Evolutionary conservation across 2,888 invertebrate species (phyloP).

Genomic region (Meliscaeva auricollis): DNA sequence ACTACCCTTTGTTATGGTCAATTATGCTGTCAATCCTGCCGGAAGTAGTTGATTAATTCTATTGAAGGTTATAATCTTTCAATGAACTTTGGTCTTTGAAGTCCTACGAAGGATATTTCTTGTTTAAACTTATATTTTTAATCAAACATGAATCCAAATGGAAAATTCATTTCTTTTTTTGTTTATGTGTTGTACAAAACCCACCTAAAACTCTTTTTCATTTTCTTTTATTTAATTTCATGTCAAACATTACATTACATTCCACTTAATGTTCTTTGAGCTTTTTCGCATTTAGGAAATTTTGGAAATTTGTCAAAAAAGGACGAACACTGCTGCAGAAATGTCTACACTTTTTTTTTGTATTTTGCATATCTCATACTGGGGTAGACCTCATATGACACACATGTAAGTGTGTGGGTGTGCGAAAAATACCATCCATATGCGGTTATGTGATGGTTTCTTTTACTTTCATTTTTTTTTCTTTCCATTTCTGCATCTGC

Average conservation of each 20-base stretch:
- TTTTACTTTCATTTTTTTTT: neutral
- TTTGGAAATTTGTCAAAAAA: slow-evolving; percentile 49
- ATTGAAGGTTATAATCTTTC: neutral
- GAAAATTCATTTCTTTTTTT: neutral
- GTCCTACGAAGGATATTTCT: too few species aligned
- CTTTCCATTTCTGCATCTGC: slow-evolving; percentile 4
- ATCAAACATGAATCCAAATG: too few species aligned
- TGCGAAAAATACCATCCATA: slow-evolving; percentile 37
- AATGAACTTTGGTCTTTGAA: neutral
- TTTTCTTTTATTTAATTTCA: slow-evolving; percentile 14
- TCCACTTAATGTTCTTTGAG: slow-evolving; percentile 17
- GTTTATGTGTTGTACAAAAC: neutral
- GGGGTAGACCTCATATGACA: neutral
- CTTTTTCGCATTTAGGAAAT: slow-evolving; percentile 19
- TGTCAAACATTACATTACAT: slow-evolving; percentile 22
- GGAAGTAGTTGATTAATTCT: too few species aligned
- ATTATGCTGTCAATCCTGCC: neutral
- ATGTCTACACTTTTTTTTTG: slow-evolving; percentile 1
- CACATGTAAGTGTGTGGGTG: slow-evolving; percentile 19
- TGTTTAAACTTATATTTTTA: too few species aligned
- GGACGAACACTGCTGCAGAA: slow-evolving; percentile 37
- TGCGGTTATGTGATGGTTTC: slow-evolving; percentile 29
- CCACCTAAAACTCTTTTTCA: neutral
- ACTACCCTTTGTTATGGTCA: too few species aligned
- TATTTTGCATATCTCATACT: slow-evolving; percentile 21